A percentile compares a stretch with the other conserved stretches of the same genome.
Conservation (phyloP, 2,888 invertebrate species). For the Hirtodrosophila histrioides region DNA sequence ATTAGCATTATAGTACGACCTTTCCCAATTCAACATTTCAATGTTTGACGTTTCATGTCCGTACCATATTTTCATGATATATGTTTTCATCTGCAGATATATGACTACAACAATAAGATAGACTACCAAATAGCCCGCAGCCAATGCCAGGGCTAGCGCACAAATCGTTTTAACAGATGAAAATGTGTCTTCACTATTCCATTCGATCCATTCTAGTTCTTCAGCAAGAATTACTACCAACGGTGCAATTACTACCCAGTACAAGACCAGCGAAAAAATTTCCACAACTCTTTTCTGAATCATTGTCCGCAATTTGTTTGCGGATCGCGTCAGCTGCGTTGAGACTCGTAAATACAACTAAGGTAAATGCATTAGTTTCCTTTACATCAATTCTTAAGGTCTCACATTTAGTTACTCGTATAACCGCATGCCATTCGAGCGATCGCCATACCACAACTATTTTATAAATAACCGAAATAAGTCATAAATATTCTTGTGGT, state of each 20-base stretch:
- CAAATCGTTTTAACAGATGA: not conserved
- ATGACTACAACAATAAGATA: conserved; percentile 19
- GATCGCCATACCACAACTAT: conserved; percentile 1
- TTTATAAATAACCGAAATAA: conserved; percentile 3
- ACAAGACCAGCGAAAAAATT: conserved; percentile 23
- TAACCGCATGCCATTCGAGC: too few species aligned
- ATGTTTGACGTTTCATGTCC: not conserved
- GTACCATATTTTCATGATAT: not conserved
- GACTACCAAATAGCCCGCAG: conserved; percentile 17
- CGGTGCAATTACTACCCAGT: conserved; percentile 23
- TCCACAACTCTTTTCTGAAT: conserved; percentile 29
- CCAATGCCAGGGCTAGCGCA: conserved; percentile 11
- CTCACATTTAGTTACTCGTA: not conserved
- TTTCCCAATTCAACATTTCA: conserved; percentile 3
- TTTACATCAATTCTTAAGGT: too few species aligned
- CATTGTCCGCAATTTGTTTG: conserved; percentile 12
- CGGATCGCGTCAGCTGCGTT: not conserved
- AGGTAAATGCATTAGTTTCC: not conserved
- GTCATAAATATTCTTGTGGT: not conserved
- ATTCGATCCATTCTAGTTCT: not conserved
- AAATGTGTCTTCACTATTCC: not conserved
- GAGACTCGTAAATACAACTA: conserved; percentile 20
- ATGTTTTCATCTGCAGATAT: conserved; percentile 3
- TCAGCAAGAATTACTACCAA: not conserved
- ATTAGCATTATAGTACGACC: not conserved